A percentile compares a stretch with the other conserved stretches of the same genome.
Conservation (phyloP, 2,888 invertebrate genomes). For the Rhamphomyia laevipes region DNA sequence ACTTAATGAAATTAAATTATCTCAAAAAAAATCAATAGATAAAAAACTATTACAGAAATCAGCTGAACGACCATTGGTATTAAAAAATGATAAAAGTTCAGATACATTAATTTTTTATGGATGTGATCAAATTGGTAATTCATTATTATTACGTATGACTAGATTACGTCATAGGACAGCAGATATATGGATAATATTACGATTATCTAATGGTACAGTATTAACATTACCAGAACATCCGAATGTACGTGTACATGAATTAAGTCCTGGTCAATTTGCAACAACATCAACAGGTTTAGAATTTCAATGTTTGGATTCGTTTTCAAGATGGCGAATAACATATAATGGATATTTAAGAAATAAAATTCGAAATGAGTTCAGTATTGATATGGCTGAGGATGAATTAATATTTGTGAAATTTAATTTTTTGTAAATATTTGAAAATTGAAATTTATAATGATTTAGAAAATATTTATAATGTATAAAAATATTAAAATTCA, state of each 20-base stretch:
- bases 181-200: constrained; percentile 45
- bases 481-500: constrained; percentile 21
- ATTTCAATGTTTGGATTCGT: constrained; percentile 50
- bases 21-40: constrained; percentile 14
- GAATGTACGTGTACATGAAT: constrained; percentile 38
- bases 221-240: constrained; percentile 45
- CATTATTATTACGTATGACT: constrained; percentile 42
- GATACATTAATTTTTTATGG: constrained; percentile 41
- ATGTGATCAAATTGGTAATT: constrained; percentile 44
- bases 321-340: constrained; percentile 47
- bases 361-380: constrained; percentile 29
- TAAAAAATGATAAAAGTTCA: constrained; percentile 29
- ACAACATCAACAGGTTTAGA: constrained; percentile 46
- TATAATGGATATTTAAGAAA: constrained; percentile 58
- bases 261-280: constrained; percentile 43
- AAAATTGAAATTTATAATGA: background rate
- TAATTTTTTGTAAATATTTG: constrained; percentile 51
- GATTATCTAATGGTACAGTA: constrained; percentile 33
- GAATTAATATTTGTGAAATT: constrained; percentile 40
- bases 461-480: background rate
- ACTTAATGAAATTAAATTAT: constrained; percentile 35
- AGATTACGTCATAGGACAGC: constrained; percentile 40
- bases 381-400: constrained; percentile 25
- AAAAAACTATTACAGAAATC: constrained; percentile 17
- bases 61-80: constrained; percentile 28